These are phyloP conservation scores for Pseudorasbora parva DNA, from an alignment of 2,113 vertebrate species.

Conservation along the genomic window DNA sequence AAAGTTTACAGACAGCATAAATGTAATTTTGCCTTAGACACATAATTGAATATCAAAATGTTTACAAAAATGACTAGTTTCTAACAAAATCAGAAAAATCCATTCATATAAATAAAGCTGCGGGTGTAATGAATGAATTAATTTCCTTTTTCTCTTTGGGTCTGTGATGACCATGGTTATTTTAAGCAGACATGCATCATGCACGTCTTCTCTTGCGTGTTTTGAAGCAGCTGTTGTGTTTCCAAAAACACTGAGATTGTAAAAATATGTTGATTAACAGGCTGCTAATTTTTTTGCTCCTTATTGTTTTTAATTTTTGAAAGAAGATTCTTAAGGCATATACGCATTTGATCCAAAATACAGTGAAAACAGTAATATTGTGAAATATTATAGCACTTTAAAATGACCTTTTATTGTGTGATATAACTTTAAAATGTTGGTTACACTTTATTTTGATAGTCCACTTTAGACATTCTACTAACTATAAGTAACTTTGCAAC, in stretches of 20 bases:
- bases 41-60: background rate
- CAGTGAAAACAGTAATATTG: too few species aligned
- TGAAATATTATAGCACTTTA: too few species aligned
- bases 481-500: too few species aligned
- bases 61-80: background rate
- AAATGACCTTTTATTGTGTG: too few species aligned
- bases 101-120: background rate
- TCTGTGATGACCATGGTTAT: background rate
- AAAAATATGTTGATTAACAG: background rate
- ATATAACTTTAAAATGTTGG: too few species aligned
- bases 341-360: too few species aligned
- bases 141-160: background rate
- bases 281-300: background rate
- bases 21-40: background rate
- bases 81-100: background rate
- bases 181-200: constrained; percentile 14
- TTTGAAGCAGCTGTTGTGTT: constrained; percentile 1
- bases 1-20: background rate
- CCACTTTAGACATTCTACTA: too few species aligned
- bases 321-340: too few species aligned
- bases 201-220: background rate
- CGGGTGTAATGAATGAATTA: background rate
- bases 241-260: background rate
- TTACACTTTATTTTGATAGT: too few species aligned
- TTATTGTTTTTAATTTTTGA: too few species aligned